phyloP scores from a whole-genome alignment of 2,888 invertebrate species.

The Eudasyphora cyanicolor region DNA sequence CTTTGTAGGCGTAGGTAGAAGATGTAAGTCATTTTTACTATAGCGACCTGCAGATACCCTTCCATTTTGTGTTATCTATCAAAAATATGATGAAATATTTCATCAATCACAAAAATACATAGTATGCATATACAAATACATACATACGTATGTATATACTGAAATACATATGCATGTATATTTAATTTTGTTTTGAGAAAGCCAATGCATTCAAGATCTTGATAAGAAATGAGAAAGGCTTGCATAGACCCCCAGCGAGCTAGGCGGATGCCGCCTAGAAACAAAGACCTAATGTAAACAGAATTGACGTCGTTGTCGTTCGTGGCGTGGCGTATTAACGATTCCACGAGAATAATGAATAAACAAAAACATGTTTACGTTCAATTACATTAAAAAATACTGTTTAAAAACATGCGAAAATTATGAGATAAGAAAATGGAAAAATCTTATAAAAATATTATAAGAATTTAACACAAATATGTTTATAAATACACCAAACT shows the following conservation, averaged over 20 bases:
- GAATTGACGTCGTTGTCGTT: conserved; percentile 47
- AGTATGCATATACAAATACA: neutral
- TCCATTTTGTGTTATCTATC: conserved; percentile 14
- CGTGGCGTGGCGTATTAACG: neutral
- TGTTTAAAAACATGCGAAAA: conserved; percentile 18
- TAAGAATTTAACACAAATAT: neutral
- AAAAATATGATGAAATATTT: conserved; percentile 12
- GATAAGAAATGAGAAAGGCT: conserved; percentile 38
- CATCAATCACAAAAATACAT: neutral
- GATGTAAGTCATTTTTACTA: neutral
- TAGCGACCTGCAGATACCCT: neutral
- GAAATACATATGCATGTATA: neutral
- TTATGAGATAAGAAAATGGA: conserved; percentile 33
- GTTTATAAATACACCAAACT: neutral
- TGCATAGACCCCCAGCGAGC: neutral
- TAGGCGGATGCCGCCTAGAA: conserved; percentile 52
- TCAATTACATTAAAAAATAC: conserved; percentile 3
- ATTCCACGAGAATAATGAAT: neutral
- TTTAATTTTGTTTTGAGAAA: conserved; percentile 32
- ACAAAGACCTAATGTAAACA: conserved; percentile 42
- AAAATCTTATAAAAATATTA: conserved; percentile 1
- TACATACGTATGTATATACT: neutral
- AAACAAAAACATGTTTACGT: conserved; percentile 24
- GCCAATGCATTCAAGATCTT: conserved; percentile 1
- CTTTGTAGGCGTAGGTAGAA: no score